Conservation (phyloP, 2,797 vertebrate genomes). For the Anomalospiza imberbis region DNA sequence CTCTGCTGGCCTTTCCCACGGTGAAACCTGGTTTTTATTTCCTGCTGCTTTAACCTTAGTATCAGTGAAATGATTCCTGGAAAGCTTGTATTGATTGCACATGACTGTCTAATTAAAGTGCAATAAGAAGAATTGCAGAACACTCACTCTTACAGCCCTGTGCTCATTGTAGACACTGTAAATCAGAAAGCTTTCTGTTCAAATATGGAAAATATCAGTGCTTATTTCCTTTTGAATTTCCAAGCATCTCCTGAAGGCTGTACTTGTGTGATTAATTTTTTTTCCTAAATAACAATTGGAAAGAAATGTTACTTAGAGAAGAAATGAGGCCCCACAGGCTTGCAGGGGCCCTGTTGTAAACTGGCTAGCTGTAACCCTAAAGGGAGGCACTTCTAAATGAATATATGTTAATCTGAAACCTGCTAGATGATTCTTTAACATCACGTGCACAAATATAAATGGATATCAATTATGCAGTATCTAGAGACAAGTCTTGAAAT, state of each 20-base stretch:
- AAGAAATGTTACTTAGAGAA: neutral
- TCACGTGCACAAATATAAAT: neutral
- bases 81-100: conserved; percentile 53
- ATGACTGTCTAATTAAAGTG: conserved; percentile 55
- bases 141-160: neutral
- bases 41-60: conserved; percentile 44
- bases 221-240: conserved; percentile 21
- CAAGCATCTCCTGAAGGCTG: neutral
- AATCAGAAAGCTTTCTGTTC: conserved; percentile 18
- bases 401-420: neutral
- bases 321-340: neutral
- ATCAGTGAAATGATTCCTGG: conserved; percentile 44
- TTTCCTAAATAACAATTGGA: neutral
- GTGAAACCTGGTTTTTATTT: conserved; percentile 57
- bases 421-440: neutral
- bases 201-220: conserved; percentile 11
- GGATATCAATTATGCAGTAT: neutral
- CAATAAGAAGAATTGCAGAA: conserved; percentile 29
- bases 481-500: neutral
- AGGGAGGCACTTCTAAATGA: neutral
- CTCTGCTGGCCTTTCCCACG: conserved; percentile 41
- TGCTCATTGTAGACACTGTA: neutral
- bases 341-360: neutral
- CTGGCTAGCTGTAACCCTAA: neutral
- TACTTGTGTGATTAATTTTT: neutral